Conservation (phyloP, 2,888 invertebrate genomes). For the Balanococcus diminutus region DNA sequence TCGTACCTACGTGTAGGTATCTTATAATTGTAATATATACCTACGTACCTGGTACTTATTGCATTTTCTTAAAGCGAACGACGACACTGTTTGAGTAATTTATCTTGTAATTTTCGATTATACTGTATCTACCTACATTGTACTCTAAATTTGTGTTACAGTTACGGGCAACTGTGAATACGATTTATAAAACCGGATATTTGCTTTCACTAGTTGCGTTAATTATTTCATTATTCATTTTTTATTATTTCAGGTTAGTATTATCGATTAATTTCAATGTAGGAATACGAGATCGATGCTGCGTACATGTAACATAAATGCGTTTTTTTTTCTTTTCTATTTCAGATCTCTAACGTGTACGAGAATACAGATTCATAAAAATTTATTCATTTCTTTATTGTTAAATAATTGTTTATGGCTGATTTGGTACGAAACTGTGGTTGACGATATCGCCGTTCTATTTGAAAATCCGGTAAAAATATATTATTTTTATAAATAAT, state of each 20-base stretch:
- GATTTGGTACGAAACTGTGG: constrained; percentile 73
- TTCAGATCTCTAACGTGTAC: constrained; percentile 72
- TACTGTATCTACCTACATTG: neutral
- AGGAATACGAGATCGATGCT: no score
- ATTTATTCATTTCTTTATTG: constrained; percentile 76
- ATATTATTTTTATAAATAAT: no score
- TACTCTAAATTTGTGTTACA: constrained; percentile 62
- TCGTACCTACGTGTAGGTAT: neutral
- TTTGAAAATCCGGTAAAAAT: constrained; percentile 67
- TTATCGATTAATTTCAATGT: neutral
- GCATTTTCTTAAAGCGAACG: neutral
- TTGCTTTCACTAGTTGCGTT: constrained; percentile 78
- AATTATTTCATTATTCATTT: constrained; percentile 77
- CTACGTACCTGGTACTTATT: neutral
- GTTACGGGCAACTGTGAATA: constrained; percentile 75
- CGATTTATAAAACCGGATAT: constrained; percentile 80
- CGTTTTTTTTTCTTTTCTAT: no score
- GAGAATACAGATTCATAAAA: constrained; percentile 76
- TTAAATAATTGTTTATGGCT: constrained; percentile 78
- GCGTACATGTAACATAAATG: no score
- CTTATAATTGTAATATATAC: constrained; percentile 12
- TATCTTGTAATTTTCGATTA: neutral
- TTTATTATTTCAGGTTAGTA: constrained; percentile 78
- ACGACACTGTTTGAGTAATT: neutral
- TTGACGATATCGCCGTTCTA: constrained; percentile 66